Evolutionary conservation across 2,113 vertebrate genomes (phyloP), one percentile per base, ranked within the genome.

Genomic region (Otus sunia): DNA sequence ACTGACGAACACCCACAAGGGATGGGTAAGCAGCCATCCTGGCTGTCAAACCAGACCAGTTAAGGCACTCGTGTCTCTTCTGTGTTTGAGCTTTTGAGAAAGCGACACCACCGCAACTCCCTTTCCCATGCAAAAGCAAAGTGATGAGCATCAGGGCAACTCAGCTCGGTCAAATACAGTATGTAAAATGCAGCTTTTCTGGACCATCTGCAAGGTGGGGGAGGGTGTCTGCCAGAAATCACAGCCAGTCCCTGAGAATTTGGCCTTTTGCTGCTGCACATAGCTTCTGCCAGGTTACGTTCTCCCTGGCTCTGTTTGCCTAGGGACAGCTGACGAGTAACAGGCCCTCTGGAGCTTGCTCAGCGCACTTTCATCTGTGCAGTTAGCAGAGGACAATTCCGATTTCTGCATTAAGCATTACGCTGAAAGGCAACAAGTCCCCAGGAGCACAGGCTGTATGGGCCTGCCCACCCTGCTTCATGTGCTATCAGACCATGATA

Each of bases 401-500:
- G 39, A 78, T 32, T 56, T 49, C 64, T 76, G 63, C 59, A n/a
- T 56, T 20, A 43, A 71, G 50, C 47, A 20, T 25, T 60, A n/a
- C 4, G 9, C 52, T 49, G 80, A 66, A 89, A 71, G 80, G 52
- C n/a, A 41, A 41, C 25, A 39, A 11, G 43, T 45, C 43, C 60
- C 59, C 1, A 3, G 19, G 21, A 56, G 66, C 21, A 32, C 39
- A 55, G 58, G 69, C 58, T 34, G 29, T 3, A 15, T 2, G 27
- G 63, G 59, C 30, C 43, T 45, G 60, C 37, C 25, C 26, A 9
- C 30, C 71, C 41, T 21, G 34, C 52, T 64, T 17, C 52, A 15
- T 0, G 9, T 20, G 43, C 71, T 53, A 3, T 14, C 45, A 53
- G 29, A 22, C 12, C 3, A 1, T n/a, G n/a, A n/a, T 1, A 39